phyloP scores from a whole-genome alignment of 2,113 vertebrate genomes.

The Xiphophorus couchianus region DNA sequence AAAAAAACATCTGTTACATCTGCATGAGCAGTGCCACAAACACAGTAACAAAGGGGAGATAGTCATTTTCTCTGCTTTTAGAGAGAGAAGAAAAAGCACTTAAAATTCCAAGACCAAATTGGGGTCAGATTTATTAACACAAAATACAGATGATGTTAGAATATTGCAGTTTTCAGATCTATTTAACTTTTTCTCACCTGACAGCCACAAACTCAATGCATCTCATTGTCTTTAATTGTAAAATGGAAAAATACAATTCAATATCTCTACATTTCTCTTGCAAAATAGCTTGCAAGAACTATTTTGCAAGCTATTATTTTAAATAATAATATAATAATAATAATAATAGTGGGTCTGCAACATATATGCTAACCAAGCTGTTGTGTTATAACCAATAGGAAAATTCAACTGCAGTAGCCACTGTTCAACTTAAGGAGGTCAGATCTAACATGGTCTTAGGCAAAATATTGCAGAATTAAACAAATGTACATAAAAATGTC shows the following conservation, averaged over 20 bases:
- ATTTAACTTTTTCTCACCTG: background rate
- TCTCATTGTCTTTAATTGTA: background rate
- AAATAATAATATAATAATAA: no score
- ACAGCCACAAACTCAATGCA: background rate
- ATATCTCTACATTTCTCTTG: no score
- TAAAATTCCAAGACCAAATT: background rate
- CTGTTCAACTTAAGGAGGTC: no score
- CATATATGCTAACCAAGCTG: no score
- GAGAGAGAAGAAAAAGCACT: background rate
- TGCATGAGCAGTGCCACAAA: background rate
- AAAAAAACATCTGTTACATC: constrained; percentile 9
- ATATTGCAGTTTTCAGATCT: background rate
- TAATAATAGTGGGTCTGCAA: no score
- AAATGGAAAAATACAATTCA: background rate
- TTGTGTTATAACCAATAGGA: no score
- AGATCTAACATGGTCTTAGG: no score
- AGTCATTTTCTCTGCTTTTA: constrained; percentile 35
- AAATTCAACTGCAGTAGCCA: no score
- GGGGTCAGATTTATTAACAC: constrained; percentile 5
- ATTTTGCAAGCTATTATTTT: no score
- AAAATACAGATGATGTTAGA: background rate
- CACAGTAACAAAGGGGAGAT: background rate
- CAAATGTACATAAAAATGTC: no score
- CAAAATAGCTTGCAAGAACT: no score
- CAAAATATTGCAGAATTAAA: no score